Evolutionary conservation across 2,888 invertebrate species (phyloP), one percentile per base, ranked within the genome.

Genomic region (Emmelina monodactyla): DNA sequence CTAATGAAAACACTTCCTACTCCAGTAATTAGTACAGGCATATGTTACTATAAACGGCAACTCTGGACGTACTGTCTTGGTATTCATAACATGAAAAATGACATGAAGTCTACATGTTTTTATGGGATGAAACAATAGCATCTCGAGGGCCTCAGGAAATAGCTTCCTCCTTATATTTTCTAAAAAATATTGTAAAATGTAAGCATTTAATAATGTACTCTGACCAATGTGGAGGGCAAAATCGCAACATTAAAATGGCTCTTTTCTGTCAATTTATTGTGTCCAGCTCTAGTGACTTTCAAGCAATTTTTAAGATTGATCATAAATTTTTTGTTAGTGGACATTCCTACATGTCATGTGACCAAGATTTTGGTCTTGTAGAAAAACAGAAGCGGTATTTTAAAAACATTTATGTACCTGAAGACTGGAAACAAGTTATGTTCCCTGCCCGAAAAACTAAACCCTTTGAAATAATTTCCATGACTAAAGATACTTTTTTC

Each of bases 81-180:
- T 10, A 31, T 38, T 12, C 35, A 38, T 35, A 14, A 32, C 32
- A 7, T 25, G 4, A 3, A 7, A 25, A 25, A 3, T 25, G 25
- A 10, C n/a, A n/a, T 25, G 25, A 25, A 7, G 4, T 10, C 3
- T 25, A n/a, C n/a, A 25, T 25, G 25, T 25, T 7, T 10, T 3
- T 10, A 3, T 52, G 50, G 50, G 32, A 54, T 41, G 50, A 51
- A 41, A 33, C 43, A 9, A 22, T 37, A 29, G 51, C 49, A 14
- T 52, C 51, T 4, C 35, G 51, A 22, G 51, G 51, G 39, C 32
- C 41, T 7, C 43, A 41, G 35, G 43, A 45, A 43, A 49, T 53
- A 34, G 51, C 44, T 10, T 50, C 45, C 3, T 55, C 50, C 32
- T 12, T 53, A 11, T 30, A 41, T 29, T 53, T 38, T 29, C 35